These are phyloP conservation scores for Echinarachnius parma DNA, from an alignment of 53 echinoderm and acorn worm genomes.

Conservation along the genomic window DNA sequence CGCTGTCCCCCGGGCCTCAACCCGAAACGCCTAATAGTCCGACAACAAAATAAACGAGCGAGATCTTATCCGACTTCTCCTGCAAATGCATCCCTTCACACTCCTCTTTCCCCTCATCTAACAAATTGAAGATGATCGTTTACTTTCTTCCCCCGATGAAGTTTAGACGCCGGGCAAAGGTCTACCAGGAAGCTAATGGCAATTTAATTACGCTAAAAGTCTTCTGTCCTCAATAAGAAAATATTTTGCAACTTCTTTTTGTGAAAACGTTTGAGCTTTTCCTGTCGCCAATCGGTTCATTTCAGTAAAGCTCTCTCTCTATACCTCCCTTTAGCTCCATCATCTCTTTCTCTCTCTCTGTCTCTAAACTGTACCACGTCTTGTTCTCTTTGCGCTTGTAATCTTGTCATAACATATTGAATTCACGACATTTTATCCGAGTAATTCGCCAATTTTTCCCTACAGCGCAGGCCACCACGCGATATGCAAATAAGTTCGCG, in stretches of 20 bases:
- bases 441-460: slow-evolving; percentile 33
- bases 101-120: slow-evolving; percentile 41
- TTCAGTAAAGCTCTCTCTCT: too few relatives aligned
- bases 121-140: slow-evolving; percentile 51
- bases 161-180: slow-evolving; percentile 48
- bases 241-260: slow-evolving; percentile 24
- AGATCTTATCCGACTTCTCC: slow-evolving; percentile 43
- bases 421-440: slow-evolving; percentile 41
- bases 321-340: background rate
- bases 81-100: slow-evolving; percentile 19
- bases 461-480: slow-evolving; percentile 31
- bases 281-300: background rate
- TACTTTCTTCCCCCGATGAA: slow-evolving; percentile 39
- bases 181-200: slow-evolving; percentile 52
- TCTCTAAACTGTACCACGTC: background rate
- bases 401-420: slow-evolving; percentile 43
- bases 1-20: slow-evolving; percentile 38
- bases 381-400: slow-evolving; percentile 14
- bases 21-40: slow-evolving; percentile 40
- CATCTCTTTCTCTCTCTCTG: background rate
- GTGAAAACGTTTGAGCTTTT: slow-evolving; percentile 11
- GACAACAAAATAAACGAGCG: slow-evolving; percentile 22
- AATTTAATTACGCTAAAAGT: slow-evolving; percentile 54
- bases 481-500: too few relatives aligned
- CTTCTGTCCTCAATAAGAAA: slow-evolving; percentile 38